These are phyloP conservation scores for Acleris laterana DNA, from an alignment of 2,888 invertebrate genomes.

Conservation along the genomic window DNA sequence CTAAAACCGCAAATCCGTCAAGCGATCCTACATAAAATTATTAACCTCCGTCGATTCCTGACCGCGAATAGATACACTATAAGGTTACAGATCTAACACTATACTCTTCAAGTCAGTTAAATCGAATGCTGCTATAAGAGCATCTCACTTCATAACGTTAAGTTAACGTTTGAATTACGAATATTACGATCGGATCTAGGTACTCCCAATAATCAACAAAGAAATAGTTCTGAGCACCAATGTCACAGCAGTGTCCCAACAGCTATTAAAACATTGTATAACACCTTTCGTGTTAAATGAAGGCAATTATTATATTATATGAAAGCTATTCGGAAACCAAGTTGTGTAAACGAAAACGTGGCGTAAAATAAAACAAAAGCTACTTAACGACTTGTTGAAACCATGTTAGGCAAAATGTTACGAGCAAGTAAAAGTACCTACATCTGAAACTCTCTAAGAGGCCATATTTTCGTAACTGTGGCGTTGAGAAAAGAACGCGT, in stretches of 20 bases:
- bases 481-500: constrained; percentile 40
- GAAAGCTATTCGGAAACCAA: constrained; percentile 8
- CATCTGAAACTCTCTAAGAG: constrained; percentile 37
- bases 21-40: constrained; percentile 56
- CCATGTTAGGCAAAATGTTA: constrained; percentile 28
- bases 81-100: constrained; percentile 15
- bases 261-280: constrained; percentile 15
- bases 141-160: constrained; percentile 21
- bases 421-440: constrained; percentile 36
- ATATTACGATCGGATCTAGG: constrained; percentile 5
- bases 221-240: too few species aligned
- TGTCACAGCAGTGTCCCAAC: too few species aligned
- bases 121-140: constrained; percentile 3
- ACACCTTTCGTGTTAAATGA: constrained; percentile 3
- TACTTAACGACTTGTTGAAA: constrained; percentile 17
- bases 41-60: constrained; percentile 54
- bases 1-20: constrained; percentile 46
- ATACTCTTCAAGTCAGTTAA: constrained; percentile 8
- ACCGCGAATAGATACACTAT: constrained; percentile 18
- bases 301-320: neutral
- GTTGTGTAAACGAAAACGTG: constrained; percentile 24
- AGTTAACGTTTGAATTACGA: neutral
- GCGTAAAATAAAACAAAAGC: constrained; percentile 22
- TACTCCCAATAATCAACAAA: too few species aligned
- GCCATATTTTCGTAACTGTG: constrained; percentile 29